These are phyloP conservation scores for Penaeus indicus DNA, from an alignment of 1,140 invertebrate species.

Conservation along the genomic window DNA sequence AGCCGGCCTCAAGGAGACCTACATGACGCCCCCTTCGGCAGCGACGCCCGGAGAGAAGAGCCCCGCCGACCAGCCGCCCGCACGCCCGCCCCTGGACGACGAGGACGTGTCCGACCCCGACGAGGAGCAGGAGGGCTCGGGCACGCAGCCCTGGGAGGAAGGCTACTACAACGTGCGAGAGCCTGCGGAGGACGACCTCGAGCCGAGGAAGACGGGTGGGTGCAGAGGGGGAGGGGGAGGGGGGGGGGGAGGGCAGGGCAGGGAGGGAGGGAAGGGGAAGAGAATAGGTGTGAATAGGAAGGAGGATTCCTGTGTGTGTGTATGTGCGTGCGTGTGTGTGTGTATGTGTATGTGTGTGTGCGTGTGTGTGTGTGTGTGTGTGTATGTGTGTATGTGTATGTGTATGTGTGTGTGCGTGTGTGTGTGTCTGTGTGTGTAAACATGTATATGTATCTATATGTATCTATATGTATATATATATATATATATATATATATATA, in stretches of 20 bases:
- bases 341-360: too few relatives aligned
- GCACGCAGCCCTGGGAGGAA: not conserved
- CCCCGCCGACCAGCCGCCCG: not conserved
- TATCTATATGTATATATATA: too few relatives aligned
- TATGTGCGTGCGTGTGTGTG: too few relatives aligned
- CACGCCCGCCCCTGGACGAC: slow-evolving; percentile 22
- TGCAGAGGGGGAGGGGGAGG: too few relatives aligned
- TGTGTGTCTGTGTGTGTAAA: too few relatives aligned
- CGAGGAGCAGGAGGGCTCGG: not conserved
- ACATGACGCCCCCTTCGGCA: slow-evolving; percentile 25
- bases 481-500: too few relatives aligned
- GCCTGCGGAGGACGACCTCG: not conserved
- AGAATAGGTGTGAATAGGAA: too few relatives aligned
- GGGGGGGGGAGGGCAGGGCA: not conserved
- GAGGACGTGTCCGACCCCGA: not conserved
- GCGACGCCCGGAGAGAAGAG: not conserved
- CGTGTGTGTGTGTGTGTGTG: too few relatives aligned
- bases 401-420: too few relatives aligned
- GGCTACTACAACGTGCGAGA: not conserved
- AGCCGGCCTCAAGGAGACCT: slow-evolving; percentile 23
- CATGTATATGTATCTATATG: too few relatives aligned
- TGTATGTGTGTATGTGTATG: too few relatives aligned
- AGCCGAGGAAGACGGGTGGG: not conserved
- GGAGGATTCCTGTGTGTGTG: not conserved
- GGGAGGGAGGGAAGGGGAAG: not conserved